Evolutionary conservation across 2,113 vertebrate species (phyloP), one percentile per base, ranked within the genome.

Genomic region (Scomber scombrus): DNA sequence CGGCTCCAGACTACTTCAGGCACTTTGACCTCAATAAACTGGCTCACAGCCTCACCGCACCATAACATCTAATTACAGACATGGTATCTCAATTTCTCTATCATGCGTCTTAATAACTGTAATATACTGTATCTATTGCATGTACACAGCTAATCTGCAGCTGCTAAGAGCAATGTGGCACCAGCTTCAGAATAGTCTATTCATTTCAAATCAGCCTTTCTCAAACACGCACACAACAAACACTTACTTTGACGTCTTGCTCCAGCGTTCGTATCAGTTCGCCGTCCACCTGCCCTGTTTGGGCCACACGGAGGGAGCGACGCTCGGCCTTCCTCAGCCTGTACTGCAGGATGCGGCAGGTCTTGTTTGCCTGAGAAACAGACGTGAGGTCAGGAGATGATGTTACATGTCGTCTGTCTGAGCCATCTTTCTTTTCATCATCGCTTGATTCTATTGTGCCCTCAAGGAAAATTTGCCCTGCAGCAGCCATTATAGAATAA

Each of bases 261-360:
- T 99, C 98, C 51, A 99, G 93, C 43, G 97, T 96, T 3, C 96
- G 95, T 81, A 99, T 97, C 84, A 99, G 95, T 80, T 99, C 98
- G 0, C 97, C 95, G 0, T 99, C 98, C 83, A 98, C 97, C 81
- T 99, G 98, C 31, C 98, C 98, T 0, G 97, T 99, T 91, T 99
- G 98, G 0, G 98, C 98, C 50, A 97, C 98, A 0, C 97, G 96
- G 54, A 99, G 95, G 90, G 98, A 98, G 80, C 97, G 97, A 57
- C 98, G 96, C 95, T 99, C 98, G 0, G 97, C 96, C 87, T 99
- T 99, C 81, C 97, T 96, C 73, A 99, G 94, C 12, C 98, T 95
- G 94, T 99, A 99, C 91, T 99, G 98, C 91, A 99, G 94, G 92
- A 99, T 99, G 71, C 98, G 97, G 88, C 97, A 99, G 1, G 97